A percentile compares a stretch with the other conserved stretches of the same genome.
Evolutionary conservation across 2,113 vertebrate species (phyloP).

Genomic region (Alethe diademata): DNA sequence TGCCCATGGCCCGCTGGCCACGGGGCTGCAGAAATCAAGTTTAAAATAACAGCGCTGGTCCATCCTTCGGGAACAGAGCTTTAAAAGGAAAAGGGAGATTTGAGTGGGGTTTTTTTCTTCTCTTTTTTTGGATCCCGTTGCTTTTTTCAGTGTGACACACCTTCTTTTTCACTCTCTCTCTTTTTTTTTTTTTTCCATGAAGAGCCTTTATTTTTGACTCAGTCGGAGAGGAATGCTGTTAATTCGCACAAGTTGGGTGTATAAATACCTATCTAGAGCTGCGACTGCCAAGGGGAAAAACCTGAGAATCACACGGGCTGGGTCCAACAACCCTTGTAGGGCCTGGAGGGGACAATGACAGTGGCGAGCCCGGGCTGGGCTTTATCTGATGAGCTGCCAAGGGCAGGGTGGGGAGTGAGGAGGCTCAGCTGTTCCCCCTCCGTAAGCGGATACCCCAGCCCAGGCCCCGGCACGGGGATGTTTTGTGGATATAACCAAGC

Average conservation of each 20-base stretch:
- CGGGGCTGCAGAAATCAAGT: neutral
- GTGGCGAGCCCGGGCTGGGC: neutral
- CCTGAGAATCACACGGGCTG: neutral
- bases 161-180: neutral
- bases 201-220: conserved; percentile 64
- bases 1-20: neutral
- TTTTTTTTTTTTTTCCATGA: neutral
- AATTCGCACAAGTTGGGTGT: neutral
- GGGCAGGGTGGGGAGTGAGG: conserved; percentile 54
- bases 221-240: conserved; percentile 64
- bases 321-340: conserved; percentile 63
- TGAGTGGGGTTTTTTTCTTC: neutral
- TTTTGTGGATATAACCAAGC: conserved; percentile 67
- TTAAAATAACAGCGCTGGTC: neutral
- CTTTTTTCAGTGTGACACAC: neutral
- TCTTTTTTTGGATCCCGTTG: neutral
- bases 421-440: conserved; percentile 42
- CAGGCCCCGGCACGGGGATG: neutral
- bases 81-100: conserved; percentile 42
- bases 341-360: conserved; percentile 28
- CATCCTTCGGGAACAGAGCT: neutral
- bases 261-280: conserved; percentile 23
- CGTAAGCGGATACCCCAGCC: conserved; percentile 1
- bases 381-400: conserved; percentile 57
- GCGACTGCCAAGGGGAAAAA: neutral